Evolutionary conservation across 2,797 vertebrate genomes (phyloP).

Genomic region (Hemibagrus guttatus): DNA sequence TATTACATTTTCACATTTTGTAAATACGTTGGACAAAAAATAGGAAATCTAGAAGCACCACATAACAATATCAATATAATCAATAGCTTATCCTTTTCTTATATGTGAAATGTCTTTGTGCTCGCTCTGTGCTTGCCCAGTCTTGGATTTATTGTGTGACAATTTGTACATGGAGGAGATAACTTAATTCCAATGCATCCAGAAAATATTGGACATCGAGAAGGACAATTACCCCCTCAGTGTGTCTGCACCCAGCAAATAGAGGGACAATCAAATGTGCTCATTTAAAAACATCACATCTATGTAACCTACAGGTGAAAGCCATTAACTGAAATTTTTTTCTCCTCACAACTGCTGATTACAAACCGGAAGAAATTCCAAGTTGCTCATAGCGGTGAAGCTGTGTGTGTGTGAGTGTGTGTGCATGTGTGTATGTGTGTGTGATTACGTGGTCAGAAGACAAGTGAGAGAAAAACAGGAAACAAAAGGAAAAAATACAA

Average conservation of each 20-base stretch:
- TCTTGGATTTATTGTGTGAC: neutral
- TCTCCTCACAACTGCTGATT: slow-evolving; percentile 72
- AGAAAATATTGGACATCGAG: neutral
- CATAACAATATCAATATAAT: neutral
- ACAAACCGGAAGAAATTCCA: slow-evolving; percentile 62
- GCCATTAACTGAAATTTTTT: slow-evolving; percentile 64
- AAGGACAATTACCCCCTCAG: slow-evolving; percentile 23
- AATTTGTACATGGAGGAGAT: slow-evolving; percentile 1
- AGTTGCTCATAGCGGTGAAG: neutral
- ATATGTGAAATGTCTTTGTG: neutral
- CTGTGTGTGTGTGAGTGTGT: neutral
- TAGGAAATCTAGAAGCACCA: neutral
- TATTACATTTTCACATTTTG: neutral
- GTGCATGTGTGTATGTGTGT: slow-evolving; percentile 12
- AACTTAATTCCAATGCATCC: slow-evolving; percentile 12
- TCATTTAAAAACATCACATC: slow-evolving; percentile 61
- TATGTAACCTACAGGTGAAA: slow-evolving; percentile 64
- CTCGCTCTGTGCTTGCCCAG: neutral
- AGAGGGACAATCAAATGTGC: slow-evolving; percentile 63
- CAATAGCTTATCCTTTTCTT: neutral
- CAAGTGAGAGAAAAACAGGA: slow-evolving; percentile 15
- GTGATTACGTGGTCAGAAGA: slow-evolving; percentile 11
- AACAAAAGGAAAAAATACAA: slow-evolving; percentile 62
- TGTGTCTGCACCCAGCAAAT: slow-evolving; percentile 51
- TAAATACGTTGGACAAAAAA: too few species aligned